Evolutionary conservation across 2,888 invertebrate genomes (phyloP).

Genomic region (Cryptophagus acutangulus): DNA sequence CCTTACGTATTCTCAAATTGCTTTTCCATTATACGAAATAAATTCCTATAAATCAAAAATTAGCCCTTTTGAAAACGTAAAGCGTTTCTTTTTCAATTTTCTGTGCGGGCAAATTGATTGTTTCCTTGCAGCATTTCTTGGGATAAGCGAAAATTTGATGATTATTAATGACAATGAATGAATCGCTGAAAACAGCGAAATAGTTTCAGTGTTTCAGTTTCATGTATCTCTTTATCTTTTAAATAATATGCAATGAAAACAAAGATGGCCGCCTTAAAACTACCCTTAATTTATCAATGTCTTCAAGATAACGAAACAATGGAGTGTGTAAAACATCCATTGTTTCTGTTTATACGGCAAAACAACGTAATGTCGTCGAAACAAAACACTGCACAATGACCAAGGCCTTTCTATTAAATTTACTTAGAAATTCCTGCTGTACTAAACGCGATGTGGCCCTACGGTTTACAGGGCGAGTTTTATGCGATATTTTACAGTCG

Average conservation of each 20-base stretch:
- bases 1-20: too few species aligned
- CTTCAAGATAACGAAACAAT: conserved; percentile 51
- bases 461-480: conserved; percentile 35
- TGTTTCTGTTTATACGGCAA: conserved; percentile 48
- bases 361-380: conserved; percentile 45
- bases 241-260: conserved; percentile 39
- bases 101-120: too few species aligned
- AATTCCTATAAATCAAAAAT: too few species aligned
- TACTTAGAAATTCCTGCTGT: conserved; percentile 37
- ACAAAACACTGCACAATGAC: conserved; percentile 46
- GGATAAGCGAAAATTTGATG: too few species aligned
- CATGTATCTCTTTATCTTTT: conserved; percentile 35
- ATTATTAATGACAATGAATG: conserved; percentile 27
- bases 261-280: conserved; percentile 49
- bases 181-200: conserved; percentile 26
- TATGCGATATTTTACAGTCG: conserved; percentile 28
- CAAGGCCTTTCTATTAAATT: conserved; percentile 44
- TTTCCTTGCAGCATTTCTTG: too few species aligned
- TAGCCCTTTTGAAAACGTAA: too few species aligned
- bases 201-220: conserved; percentile 23
- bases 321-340: conserved; percentile 50
- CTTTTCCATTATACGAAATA: too few species aligned
- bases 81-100: too few species aligned
- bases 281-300: conserved; percentile 52
- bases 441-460: conserved; percentile 33